Percentiles rank a stretch among this genome's conserved stretches.
Conservation (phyloP, 2,113 vertebrate species). For the Oreocharis arfaki region DNA sequence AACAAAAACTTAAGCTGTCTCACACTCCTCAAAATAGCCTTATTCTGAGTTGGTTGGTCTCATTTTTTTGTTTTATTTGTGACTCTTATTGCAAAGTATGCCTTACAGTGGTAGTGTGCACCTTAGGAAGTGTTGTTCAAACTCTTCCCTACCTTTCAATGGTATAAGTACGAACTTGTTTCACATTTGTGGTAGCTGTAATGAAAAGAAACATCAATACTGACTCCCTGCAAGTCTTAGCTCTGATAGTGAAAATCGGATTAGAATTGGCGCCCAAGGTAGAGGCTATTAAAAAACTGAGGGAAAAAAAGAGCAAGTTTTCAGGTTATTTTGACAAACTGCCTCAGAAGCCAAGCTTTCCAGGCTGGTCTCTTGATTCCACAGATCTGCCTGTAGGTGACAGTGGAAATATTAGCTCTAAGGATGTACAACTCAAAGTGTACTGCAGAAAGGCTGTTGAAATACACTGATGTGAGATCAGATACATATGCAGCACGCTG, state of each 20-base stretch:
- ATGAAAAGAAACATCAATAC: not conserved
- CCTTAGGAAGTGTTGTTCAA: not conserved
- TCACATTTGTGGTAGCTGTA: not conserved
- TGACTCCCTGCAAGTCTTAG: not conserved
- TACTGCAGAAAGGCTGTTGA: not conserved
- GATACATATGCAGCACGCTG: not conserved
- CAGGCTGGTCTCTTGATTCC: not conserved
- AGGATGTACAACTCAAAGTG: not conserved
- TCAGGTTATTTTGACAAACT: not conserved
- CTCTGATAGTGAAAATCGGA: not conserved
- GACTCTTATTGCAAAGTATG: not conserved
- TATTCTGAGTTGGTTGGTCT: not conserved
- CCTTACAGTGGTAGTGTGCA: not conserved
- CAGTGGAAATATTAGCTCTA: not conserved
- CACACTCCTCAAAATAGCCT: not conserved
- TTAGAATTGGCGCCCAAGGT: not conserved
- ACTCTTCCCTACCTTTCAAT: not conserved
- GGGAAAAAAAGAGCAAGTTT: not conserved
- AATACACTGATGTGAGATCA: not conserved
- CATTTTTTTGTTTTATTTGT: not conserved
- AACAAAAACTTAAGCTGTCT: not conserved
- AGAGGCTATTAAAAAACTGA: not conserved
- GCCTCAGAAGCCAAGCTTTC: not conserved
- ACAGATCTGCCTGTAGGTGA: not conserved
- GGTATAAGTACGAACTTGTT: not conserved